Conservation (phyloP, 92 coral and sea anemone species). For the Siderastrea siderea region DNA sequence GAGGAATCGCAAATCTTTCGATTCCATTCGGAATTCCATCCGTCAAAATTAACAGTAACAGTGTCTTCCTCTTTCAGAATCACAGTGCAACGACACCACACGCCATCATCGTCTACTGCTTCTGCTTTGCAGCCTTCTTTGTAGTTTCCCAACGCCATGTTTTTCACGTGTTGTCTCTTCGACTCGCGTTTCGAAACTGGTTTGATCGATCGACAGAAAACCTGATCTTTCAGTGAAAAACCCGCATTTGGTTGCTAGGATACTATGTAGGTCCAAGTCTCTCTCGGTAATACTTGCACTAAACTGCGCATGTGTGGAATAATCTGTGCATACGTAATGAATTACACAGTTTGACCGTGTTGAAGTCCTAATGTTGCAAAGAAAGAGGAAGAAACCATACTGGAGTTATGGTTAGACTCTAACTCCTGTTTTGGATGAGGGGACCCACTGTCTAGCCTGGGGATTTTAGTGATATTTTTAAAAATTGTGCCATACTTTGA, state of each 20-base stretch:
- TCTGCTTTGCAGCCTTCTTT: constrained; percentile 13
- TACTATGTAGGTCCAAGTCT: constrained; percentile 7
- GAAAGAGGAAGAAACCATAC: too few species aligned
- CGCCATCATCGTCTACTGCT: constrained; percentile 14
- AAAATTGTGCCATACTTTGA: too few species aligned
- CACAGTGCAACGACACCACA: constrained; percentile 6
- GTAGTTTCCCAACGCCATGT: background rate
- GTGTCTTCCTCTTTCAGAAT: background rate
- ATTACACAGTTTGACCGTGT: too few species aligned
- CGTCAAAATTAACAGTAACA: background rate
- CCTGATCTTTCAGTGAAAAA: background rate
- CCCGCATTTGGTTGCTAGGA: constrained; percentile 6
- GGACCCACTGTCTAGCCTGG: too few species aligned
- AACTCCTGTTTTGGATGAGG: too few species aligned
- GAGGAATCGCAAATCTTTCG: background rate
- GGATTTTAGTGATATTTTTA: too few species aligned
- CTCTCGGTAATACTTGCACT: background rate
- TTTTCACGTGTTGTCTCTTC: background rate
- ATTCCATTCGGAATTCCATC: constrained; percentile 13
- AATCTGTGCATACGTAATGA: too few species aligned
- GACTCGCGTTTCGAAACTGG: background rate
- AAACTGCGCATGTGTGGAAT: too few species aligned
- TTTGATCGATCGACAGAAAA: constrained; percentile 10
- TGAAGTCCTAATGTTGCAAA: too few species aligned
- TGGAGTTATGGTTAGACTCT: too few species aligned